phyloP scores from a whole-genome alignment of 2,113 vertebrate genomes.

The Pycnonotus jocosus region DNA sequence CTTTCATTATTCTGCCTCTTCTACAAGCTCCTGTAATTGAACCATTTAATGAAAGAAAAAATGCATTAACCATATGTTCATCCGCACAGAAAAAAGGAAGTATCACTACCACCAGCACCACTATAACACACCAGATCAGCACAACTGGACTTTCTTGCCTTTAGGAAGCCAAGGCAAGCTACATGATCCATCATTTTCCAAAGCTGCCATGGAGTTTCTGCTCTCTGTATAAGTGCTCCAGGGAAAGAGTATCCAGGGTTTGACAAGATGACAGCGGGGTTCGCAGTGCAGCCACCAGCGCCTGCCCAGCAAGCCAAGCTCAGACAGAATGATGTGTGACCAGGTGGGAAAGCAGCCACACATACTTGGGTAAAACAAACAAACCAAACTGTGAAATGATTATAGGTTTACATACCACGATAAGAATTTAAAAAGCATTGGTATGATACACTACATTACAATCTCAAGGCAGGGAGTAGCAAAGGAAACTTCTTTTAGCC shows the following conservation, averaged over 20 bases:
- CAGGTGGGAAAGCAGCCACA: not conserved
- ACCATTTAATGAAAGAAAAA: not conserved
- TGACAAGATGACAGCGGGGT: accelerated
- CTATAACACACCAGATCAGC: not conserved
- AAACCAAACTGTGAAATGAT: not conserved
- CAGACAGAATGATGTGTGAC: not conserved
- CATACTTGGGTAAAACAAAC: not conserved
- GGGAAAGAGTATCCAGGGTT: not conserved
- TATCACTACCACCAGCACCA: not conserved
- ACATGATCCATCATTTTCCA: not conserved
- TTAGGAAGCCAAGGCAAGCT: not conserved
- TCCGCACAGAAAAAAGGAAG: not conserved
- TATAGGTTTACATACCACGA: not conserved
- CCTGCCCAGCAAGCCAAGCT: not conserved
- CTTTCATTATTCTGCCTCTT: not conserved
- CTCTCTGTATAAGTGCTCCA: not conserved
- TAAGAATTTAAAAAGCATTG: not conserved
- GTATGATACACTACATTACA: not conserved
- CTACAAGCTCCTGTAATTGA: not conserved
- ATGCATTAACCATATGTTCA: not conserved
- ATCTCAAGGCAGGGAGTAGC: not conserved
- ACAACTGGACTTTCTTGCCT: not conserved
- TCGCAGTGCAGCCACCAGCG: not conserved
- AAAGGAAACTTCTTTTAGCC: not conserved
- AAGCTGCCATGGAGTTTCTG: not conserved